Evolutionary conservation across 2,888 invertebrate species (phyloP).

Genomic region (Ornithoptera alexandrae): DNA sequence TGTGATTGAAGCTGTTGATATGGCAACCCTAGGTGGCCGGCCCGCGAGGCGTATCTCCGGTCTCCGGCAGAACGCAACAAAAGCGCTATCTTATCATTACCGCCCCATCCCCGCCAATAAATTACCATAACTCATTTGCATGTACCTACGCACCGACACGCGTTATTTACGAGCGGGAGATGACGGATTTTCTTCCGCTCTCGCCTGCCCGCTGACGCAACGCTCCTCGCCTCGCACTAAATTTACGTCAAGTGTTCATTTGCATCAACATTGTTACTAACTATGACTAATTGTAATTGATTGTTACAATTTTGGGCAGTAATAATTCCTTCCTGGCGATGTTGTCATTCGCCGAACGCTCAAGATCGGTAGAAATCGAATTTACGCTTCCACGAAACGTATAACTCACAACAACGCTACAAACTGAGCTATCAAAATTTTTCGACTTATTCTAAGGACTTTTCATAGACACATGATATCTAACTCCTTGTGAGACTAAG

Average conservation of each 20-base stretch:
- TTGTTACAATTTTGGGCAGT: no score
- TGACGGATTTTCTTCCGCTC: constrained; percentile 78
- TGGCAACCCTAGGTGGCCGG: constrained; percentile 24
- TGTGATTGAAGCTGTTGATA: neutral
- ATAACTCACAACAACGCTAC: no score
- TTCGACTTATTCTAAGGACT: no score
- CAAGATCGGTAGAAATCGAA: no score
- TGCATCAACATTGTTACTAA: constrained; percentile 12
- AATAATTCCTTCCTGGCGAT: no score
- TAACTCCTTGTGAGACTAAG: no score
- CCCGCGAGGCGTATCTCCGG: constrained; percentile 64
- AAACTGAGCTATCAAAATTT: no score
- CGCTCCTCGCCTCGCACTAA: constrained; percentile 9
- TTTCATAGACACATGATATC: no score
- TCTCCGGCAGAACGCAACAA: constrained; percentile 48
- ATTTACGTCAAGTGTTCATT: constrained; percentile 24
- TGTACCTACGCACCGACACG: constrained; percentile 63
- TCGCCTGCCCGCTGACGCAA: constrained; percentile 34
- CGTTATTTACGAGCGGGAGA: constrained; percentile 72
- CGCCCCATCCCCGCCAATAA: constrained; percentile 66
- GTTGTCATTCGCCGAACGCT: no score
- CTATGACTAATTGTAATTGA: neutral
- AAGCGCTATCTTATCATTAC: constrained; percentile 74
- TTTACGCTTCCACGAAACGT: no score
- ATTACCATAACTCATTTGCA: constrained; percentile 77